Evolutionary conservation across 2,113 vertebrate genomes (phyloP), one percentile per base, ranked within the genome.

Genomic region (Eubucco bourcierii): DNA sequence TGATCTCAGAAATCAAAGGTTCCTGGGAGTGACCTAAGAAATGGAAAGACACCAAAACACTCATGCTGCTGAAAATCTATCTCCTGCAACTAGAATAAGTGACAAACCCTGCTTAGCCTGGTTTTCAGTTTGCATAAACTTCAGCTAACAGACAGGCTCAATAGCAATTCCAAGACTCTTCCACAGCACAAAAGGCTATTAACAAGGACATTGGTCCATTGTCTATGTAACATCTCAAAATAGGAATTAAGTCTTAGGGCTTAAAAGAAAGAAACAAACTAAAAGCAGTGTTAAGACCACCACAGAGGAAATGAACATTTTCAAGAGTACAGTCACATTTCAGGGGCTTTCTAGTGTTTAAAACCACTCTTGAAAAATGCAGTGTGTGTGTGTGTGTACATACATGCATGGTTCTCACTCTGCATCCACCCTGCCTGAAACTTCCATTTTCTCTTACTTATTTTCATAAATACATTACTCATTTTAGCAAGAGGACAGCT

Each of bases 1-100:
- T 11, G 0, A 64, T 21, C 28, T 56, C 56, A 3, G 16, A 33
- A 90, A 78, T n/a, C 0, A 0, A 77, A 61, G 53, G 55, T 58
- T 73, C 47, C 61, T n/a, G 12, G 37, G 37, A 18, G 6, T 15
- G 21, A 28, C 64, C n/a, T 64, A 23, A 20, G 41, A 75, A 83
- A 41, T 4, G 6, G 27, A 88, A 90, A 31, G 31, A 63, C 41
- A 66, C n/a, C 6, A 20, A 72, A 84, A 72, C 50, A 39, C 33
- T 56, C 0, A 0, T 1, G 7, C 27, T 64, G 41, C 59, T 65
- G 78, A 87, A 87, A 60, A 10, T 2, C 24, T 63, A 55, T 65
- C 41, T 87, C 44, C 52, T 67, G 0, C 21, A 80, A 59, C n/a
- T 19, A 44, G 21, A 74, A 33, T 17, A 60, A 60, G 15, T 13